Conservation (phyloP, 2,797 vertebrate genomes). For the Parambassis ranga region DNA sequence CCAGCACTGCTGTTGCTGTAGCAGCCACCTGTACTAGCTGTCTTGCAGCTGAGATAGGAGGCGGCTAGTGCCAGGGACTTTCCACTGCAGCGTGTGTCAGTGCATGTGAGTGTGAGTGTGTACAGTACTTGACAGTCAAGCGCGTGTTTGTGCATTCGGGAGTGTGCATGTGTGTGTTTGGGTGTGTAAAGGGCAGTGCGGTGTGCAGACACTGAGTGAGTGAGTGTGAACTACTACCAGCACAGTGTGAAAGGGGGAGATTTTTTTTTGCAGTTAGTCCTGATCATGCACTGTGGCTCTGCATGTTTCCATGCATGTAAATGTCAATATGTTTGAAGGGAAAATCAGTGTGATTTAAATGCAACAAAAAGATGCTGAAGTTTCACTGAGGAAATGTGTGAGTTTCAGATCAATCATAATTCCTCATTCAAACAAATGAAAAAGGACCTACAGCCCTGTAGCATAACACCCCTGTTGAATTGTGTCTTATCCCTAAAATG, state of each 20-base stretch:
- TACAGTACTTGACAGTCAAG: constrained; percentile 29
- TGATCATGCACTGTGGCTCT: background rate
- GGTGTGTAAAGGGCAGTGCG: constrained; percentile 27
- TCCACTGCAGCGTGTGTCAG: constrained; percentile 44
- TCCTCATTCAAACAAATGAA: too few relatives aligned
- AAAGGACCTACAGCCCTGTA: too few relatives aligned
- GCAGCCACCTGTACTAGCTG: constrained; percentile 55
- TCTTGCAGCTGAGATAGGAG: constrained; percentile 42
- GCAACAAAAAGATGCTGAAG: background rate
- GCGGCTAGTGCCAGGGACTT: constrained; percentile 69
- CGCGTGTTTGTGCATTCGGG: constrained; percentile 25
- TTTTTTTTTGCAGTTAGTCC: constrained; percentile 5
- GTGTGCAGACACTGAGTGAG: constrained; percentile 22
- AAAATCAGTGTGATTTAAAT: background rate
- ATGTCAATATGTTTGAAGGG: background rate
- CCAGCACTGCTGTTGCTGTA: constrained; percentile 19
- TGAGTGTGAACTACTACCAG: constrained; percentile 13
- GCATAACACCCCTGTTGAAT: too few relatives aligned
- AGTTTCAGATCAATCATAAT: background rate
- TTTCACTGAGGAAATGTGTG: background rate
- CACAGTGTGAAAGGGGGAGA: constrained; percentile 18
- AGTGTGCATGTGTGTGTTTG: constrained; percentile 30
- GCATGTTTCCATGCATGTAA: background rate
- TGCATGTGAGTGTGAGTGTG: background rate
- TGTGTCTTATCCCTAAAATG: background rate